Evolutionary conservation across 2,113 vertebrate species (phyloP).

Genomic region (Grantiella picta): DNA sequence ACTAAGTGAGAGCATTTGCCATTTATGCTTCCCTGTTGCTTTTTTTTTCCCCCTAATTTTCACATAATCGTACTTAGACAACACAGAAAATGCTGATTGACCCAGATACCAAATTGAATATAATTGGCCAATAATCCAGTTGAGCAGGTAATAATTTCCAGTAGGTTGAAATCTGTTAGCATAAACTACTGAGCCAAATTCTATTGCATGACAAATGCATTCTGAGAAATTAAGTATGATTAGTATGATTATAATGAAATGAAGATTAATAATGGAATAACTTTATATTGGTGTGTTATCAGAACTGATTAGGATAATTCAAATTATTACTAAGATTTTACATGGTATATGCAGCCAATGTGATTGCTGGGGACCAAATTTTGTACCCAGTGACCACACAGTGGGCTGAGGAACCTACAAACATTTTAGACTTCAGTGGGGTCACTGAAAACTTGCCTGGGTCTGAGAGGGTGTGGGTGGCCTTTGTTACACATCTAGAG

Average conservation of each 20-base stretch:
- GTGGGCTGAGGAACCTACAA: not conserved
- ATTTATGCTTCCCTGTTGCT: not conserved
- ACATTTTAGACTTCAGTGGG: not conserved
- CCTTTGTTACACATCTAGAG: constrained; percentile 12
- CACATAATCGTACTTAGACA: not conserved
- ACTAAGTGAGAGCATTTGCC: not conserved
- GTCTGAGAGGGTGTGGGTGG: constrained; percentile 27
- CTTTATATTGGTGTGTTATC: not conserved
- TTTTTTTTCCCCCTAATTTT: not conserved
- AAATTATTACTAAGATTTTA: not conserved
- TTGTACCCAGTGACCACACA: not conserved
- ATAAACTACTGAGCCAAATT: not conserved
- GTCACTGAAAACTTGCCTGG: not conserved
- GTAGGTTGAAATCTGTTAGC: not conserved
- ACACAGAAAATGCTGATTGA: not conserved
- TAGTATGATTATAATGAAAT: not conserved
- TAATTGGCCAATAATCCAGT: not conserved
- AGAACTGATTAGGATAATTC: not conserved
- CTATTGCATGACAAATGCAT: not conserved
- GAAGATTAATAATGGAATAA: not conserved
- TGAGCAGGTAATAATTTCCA: not conserved
- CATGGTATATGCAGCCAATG: not conserved
- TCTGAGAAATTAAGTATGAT: not conserved
- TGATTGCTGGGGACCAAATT: not conserved
- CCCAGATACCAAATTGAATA: not conserved